Percentiles rank a stretch among this genome's conserved stretches.
Conservation (phyloP, 92 coral and sea anemone genomes). For the Phenganax subtilis region DNA sequence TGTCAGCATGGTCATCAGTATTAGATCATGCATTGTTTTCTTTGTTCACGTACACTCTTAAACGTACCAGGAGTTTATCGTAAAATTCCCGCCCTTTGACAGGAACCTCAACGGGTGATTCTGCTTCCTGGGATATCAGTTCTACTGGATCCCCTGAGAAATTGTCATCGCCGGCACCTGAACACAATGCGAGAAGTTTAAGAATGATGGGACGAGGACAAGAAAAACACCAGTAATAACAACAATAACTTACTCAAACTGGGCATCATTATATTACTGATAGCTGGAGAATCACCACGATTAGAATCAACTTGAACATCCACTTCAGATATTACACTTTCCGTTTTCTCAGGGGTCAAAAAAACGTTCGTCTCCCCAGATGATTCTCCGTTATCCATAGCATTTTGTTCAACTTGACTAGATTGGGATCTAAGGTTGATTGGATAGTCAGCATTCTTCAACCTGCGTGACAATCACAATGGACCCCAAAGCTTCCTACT, state of each 20-base stretch:
- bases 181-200: neutral
- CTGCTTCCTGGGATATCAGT: neutral
- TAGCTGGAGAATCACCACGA: slow-evolving; percentile 66
- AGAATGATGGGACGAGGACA: neutral
- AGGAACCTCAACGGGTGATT: neutral
- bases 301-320: slow-evolving; percentile 59
- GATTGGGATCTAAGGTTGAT: neutral
- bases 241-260: slow-evolving; percentile 56
- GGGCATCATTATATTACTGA: slow-evolving; percentile 74
- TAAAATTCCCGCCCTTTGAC: slow-evolving; percentile 37
- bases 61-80: slow-evolving; percentile 36
- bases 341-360: slow-evolving; percentile 21
- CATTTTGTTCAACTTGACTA: neutral
- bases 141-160: neutral
- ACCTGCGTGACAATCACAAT: no score
- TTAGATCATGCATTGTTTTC: neutral
- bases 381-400: slow-evolving; percentile 17
- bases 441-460: no score
- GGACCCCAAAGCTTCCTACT: neutral
- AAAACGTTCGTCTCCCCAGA: neutral
- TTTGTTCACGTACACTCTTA: neutral
- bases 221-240: neutral
- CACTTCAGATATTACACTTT: slow-evolving; percentile 15
- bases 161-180: slow-evolving; percentile 4
- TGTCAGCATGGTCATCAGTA: neutral